These are phyloP conservation scores for Ptyas mucosa DNA, from an alignment of 2,113 vertebrate species.

Conservation along the genomic window DNA sequence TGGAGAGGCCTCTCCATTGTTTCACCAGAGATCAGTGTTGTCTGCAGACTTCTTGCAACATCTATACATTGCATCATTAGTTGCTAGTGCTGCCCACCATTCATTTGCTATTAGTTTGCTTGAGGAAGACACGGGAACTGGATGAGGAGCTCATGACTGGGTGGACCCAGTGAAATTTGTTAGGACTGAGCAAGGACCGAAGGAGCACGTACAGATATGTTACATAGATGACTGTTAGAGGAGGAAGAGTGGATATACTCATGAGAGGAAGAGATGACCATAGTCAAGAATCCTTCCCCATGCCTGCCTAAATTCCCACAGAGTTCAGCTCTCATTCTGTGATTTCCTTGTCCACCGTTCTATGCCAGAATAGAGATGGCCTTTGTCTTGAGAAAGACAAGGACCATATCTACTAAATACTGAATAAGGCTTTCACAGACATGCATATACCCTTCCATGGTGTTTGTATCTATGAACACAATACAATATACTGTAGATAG, in stretches of 20 bases:
- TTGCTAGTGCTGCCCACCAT: neutral
- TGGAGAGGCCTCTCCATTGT: neutral
- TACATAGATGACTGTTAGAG: neutral
- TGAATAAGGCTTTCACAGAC: neutral
- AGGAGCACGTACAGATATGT: neutral
- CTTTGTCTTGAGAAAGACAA: neutral
- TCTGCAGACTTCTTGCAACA: neutral
- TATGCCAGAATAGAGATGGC: neutral
- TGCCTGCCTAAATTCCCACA: neutral
- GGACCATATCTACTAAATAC: neutral
- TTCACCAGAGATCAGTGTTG: neutral
- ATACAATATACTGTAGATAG: neutral
- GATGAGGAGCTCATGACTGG: neutral
- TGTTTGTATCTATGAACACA: neutral
- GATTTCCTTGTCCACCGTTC: neutral
- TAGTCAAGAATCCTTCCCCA: neutral
- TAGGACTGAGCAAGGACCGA: neutral
- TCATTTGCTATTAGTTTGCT: neutral
- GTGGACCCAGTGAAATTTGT: neutral
- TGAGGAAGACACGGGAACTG: neutral
- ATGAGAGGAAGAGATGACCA: neutral
- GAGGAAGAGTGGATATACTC: neutral
- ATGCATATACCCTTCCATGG: neutral
- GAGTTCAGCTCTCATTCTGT: neutral
- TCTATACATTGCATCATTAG: neutral